phyloP scores from a whole-genome alignment of 2,888 invertebrate genomes.

The Brassicogethes aeneus region DNA sequence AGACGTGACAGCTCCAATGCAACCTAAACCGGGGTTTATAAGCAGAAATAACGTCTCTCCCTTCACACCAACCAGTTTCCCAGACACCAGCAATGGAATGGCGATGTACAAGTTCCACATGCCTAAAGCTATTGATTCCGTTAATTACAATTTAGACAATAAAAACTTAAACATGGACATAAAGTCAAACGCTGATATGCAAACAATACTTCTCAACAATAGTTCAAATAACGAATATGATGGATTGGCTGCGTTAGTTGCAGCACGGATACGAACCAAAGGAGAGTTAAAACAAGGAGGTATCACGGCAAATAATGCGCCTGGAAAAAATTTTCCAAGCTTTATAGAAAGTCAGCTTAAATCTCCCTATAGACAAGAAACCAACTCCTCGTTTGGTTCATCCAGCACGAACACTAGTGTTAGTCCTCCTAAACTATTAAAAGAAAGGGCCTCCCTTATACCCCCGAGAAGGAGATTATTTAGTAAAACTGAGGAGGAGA shows the following conservation, averaged over 20 bases:
- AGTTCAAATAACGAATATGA: conserved; percentile 38
- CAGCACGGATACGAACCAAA: conserved; percentile 75
- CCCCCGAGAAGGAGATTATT: conserved; percentile 46
- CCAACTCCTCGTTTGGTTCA: conserved; percentile 10
- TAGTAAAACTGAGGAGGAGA: conserved; percentile 49
- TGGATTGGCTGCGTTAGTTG: too few species aligned
- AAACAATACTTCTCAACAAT: conserved; percentile 9
- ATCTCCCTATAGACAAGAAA: conserved; percentile 39
- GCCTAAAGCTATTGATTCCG: conserved; percentile 61
- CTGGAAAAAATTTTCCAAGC: conserved; percentile 20
- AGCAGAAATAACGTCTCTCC: conserved; percentile 47
- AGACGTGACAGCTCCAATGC: conserved; percentile 38
- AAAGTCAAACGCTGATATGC: background rate
- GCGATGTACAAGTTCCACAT: conserved; percentile 52
- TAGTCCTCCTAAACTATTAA: conserved; percentile 43
- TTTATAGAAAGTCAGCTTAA: conserved; percentile 34
- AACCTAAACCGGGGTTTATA: conserved; percentile 42
- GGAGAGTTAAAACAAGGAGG: conserved; percentile 64
- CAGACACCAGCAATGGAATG: conserved; percentile 43
- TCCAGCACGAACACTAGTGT: conserved; percentile 22
- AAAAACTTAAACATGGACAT: conserved; percentile 5
- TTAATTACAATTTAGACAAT: conserved; percentile 38
- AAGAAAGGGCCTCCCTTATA: conserved; percentile 30
- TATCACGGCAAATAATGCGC: background rate
- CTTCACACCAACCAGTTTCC: conserved; percentile 46